Percentiles rank a stretch among this genome's conserved stretches.
phyloP scores from a whole-genome alignment of 2,888 invertebrate species.

The Coleophora deauratella region DNA sequence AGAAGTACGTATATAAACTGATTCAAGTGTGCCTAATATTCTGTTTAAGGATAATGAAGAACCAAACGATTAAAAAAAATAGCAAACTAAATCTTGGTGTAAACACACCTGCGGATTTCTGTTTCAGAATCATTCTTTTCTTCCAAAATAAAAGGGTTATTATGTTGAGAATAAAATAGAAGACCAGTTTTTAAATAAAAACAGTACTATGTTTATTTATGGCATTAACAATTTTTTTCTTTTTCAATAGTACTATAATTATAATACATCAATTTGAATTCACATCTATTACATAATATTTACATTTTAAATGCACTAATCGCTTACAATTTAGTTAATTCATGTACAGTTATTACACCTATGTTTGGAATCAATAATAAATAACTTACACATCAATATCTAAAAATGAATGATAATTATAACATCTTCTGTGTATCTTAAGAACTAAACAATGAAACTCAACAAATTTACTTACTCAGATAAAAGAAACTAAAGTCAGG shows the following conservation, averaged over 20 bases:
- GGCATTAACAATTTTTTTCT: slow-evolving; percentile 65
- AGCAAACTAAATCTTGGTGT: no score
- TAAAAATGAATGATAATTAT: slow-evolving; percentile 28
- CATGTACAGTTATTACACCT: slow-evolving; percentile 47
- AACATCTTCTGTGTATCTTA: slow-evolving; percentile 20
- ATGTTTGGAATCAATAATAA: slow-evolving; percentile 57
- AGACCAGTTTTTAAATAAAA: slow-evolving; percentile 58
- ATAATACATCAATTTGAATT: slow-evolving; percentile 62
- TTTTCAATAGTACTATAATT: slow-evolving; percentile 32
- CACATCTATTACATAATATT: slow-evolving; percentile 44
- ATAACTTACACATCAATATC: slow-evolving; percentile 46
- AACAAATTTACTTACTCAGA: slow-evolving; percentile 34
- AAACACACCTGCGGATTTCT: no score
- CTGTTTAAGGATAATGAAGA: no score
- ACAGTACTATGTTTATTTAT: slow-evolving; percentile 66
- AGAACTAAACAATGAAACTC: slow-evolving; percentile 46
- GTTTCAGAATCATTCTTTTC: no score
- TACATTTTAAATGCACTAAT: slow-evolving; percentile 50
- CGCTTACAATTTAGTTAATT: slow-evolving; percentile 49
- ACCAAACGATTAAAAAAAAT: no score
- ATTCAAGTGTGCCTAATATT: no score
- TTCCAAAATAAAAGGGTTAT: no score
- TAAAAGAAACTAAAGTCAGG: slow-evolving; percentile 34
- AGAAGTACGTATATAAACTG: no score
- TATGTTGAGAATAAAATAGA: slow-evolving; percentile 14